Evolutionary conservation across 2,113 vertebrate genomes (phyloP), one percentile per base, ranked within the genome.

Genomic region (Caracal caracal): DNA sequence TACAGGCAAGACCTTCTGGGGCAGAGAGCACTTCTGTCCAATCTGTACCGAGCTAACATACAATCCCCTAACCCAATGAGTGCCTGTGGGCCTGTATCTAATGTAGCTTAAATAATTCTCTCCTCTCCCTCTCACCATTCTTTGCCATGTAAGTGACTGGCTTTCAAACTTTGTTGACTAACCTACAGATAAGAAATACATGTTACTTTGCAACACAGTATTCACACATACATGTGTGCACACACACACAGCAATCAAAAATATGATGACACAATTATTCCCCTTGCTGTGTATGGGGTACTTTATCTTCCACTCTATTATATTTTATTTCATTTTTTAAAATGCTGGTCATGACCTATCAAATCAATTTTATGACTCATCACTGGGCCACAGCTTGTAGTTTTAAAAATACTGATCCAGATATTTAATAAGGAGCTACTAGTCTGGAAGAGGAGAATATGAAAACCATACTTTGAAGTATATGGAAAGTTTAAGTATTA

Each of bases 381-480:
- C 94, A 96, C 82, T 92, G 68, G 35, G 84, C 92, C 84, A 95
- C 68, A 83, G 47, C 20, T 47, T 53, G 15, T n/a, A 83, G 47
- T 90, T 88, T 92, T 80, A 87, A 84, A 95, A 97, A 96, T 81
- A 95, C 17, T 9, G 47, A 95, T 79, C 61, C 51, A 86, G 59
- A 7, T 93, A 95, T 95, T 89, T 79, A 96, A 93, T 93, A 89
- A 93, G 66, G 22, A 96, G n/a, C 83, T 92, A 90, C 47, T 92
- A 68, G 56, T 9, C 19, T 87, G 30, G 53, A 95, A 95, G 90
- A 82, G 9, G 73, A 92, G 47, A 30, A 92, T 95, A 94, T 79
- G 80, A 95, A 40, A 10, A 47, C n/a, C 53, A 79, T 80, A 76
- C 24, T 92, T 83, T 65, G 94, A 82, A 73, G 81, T 68, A 80